phyloP scores from a whole-genome alignment of 2,113 vertebrate species.

The Actenoides hombroni region DNA sequence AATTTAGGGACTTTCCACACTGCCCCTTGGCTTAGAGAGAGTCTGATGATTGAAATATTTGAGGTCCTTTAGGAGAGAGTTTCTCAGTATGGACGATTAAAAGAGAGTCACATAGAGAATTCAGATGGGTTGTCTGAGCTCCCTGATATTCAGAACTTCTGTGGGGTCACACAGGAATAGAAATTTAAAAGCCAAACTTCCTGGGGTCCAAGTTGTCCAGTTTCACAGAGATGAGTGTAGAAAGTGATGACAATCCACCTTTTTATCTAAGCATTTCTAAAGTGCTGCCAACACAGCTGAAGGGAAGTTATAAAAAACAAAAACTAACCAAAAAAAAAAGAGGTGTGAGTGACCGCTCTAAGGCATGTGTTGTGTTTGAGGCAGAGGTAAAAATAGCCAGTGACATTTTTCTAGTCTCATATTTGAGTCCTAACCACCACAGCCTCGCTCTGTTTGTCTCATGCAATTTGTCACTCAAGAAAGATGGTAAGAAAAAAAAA shows the following conservation, averaged over 20 bases:
- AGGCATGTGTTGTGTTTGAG: not conserved
- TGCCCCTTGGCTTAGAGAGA: not conserved
- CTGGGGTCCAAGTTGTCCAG: not conserved
- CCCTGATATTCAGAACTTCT: not conserved
- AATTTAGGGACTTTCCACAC: not conserved
- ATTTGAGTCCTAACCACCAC: not conserved
- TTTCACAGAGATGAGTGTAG: not conserved
- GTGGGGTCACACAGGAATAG: not conserved
- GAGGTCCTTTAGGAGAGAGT: not conserved
- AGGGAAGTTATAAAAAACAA: not conserved
- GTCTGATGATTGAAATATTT: not conserved
- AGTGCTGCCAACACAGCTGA: not conserved
- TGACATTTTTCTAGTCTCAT: slow-evolving; percentile 23
- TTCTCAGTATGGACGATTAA: not conserved
- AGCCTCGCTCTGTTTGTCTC: not conserved
- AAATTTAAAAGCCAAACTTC: not conserved
- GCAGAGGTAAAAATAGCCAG: slow-evolving; percentile 17
- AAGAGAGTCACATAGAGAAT: not conserved
- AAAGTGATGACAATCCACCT: not conserved
- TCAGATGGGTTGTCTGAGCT: not conserved
- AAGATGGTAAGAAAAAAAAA: not conserved
- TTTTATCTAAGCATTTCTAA: not conserved
- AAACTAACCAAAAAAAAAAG: too few species aligned
- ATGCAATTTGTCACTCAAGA: not conserved
- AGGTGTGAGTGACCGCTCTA: not conserved